Percentiles rank a stretch among this genome's conserved stretches.
Evolutionary conservation across 2,797 vertebrate genomes (phyloP).

Genomic region (Sciaenops ocellatus): DNA sequence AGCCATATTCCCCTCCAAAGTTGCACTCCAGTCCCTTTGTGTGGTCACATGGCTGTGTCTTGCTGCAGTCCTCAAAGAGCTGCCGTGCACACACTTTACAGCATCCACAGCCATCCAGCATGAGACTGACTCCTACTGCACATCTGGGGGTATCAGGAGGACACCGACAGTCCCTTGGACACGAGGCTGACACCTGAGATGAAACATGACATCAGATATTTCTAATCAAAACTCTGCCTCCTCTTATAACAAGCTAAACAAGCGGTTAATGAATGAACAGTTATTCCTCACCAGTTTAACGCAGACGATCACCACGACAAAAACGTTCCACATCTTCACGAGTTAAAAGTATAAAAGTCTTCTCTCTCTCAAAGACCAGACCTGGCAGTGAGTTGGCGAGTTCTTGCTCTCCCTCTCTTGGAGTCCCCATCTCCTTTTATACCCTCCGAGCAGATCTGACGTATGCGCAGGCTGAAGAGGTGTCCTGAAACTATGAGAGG

Average conservation of each 20-base stretch:
- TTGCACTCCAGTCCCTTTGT: slow-evolving; percentile 95
- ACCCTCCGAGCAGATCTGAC: slow-evolving; percentile 83
- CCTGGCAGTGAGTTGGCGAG: slow-evolving; percentile 8
- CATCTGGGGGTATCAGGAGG: slow-evolving; percentile 86
- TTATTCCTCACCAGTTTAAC: slow-evolving; percentile 66
- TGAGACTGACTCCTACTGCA: slow-evolving; percentile 88
- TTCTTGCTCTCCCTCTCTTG: slow-evolving; percentile 47
- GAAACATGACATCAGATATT: slow-evolving; percentile 27
- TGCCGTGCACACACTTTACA: slow-evolving; percentile 92
- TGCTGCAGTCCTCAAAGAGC: slow-evolving; percentile 94
- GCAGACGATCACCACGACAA: slow-evolving; percentile 38
- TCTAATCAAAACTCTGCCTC: not conserved
- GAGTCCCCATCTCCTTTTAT: slow-evolving; percentile 84
- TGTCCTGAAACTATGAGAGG: slow-evolving; percentile 90
- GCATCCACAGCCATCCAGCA: slow-evolving; percentile 89
- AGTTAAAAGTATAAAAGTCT: slow-evolving; percentile 1
- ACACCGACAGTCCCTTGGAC: slow-evolving; percentile 87
- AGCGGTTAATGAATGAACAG: not conserved
- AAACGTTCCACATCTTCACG: slow-evolving; percentile 67
- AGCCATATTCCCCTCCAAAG: slow-evolving; percentile 87
- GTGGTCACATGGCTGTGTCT: slow-evolving; percentile 89
- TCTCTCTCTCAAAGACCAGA: slow-evolving; percentile 18
- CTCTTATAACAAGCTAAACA: not conserved
- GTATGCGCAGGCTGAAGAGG: slow-evolving; percentile 86
- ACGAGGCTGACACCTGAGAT: slow-evolving; percentile 85